Percentiles rank a stretch among this genome's conserved stretches.
phyloP scores from a whole-genome alignment of 1,140 invertebrate genomes.

The Atta cephalotes region DNA sequence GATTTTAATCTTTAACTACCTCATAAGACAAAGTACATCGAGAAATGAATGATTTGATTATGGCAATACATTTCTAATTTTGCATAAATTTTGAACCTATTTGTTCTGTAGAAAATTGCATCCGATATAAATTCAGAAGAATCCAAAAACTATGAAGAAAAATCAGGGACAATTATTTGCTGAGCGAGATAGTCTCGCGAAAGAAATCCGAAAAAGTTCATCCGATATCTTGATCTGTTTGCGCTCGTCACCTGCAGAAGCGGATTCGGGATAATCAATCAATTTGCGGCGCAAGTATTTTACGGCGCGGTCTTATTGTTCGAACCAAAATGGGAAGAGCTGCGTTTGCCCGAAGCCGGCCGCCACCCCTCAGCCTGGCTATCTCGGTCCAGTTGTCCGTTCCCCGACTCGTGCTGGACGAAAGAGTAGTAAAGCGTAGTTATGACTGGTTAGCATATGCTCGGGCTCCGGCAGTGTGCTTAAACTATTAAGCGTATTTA shows the following conservation, averaged over 20 bases:
- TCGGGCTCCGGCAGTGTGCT: slow-evolving; percentile 81
- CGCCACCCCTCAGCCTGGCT: not conserved
- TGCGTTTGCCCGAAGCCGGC: slow-evolving; percentile 3
- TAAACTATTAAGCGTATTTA: slow-evolving; percentile 87
- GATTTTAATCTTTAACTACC: not conserved
- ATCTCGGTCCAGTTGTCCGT: slow-evolving; percentile 19
- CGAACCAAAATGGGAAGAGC: slow-evolving; percentile 42
- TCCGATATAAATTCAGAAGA: not conserved
- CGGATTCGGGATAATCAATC: slow-evolving; percentile 39
- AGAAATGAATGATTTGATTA: not conserved
- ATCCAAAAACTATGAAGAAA: not conserved
- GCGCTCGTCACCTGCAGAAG: slow-evolving; percentile 17
- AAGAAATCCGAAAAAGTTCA: not conserved
- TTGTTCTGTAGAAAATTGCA: not conserved
- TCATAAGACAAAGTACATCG: not conserved
- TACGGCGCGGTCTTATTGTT: slow-evolving; percentile 48
- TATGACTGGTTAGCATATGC: slow-evolving; percentile 86
- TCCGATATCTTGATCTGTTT: slow-evolving; percentile 38
- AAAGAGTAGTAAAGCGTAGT: slow-evolving; percentile 85
- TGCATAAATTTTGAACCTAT: not conserved
- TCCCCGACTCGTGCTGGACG: slow-evolving; percentile 65
- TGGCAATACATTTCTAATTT: not conserved
- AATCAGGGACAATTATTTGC: not conserved
- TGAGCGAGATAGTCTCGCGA: not conserved
- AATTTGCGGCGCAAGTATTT: slow-evolving; percentile 53